A percentile compares a stretch with the other conserved stretches of the same genome.
These are phyloP conservation scores for Diaperis boleti DNA, from an alignment of 2,888 invertebrate species.

Conservation along the genomic window DNA sequence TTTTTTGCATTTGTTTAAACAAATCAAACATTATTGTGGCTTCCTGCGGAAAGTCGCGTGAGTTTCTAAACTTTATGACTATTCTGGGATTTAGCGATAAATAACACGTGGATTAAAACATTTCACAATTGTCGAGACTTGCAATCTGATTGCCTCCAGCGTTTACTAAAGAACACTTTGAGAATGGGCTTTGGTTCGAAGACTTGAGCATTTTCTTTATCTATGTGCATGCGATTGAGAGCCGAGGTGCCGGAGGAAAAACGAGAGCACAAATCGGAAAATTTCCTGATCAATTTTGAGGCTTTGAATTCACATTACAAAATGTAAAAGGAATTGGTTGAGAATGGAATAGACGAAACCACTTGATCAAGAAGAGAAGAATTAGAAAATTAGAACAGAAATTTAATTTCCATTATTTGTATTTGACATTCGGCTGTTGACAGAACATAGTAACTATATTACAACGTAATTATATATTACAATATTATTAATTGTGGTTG, in stretches of 20 bases:
- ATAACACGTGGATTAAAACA: neutral
- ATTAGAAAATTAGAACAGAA: too few species aligned
- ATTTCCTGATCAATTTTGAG: slow-evolving; percentile 22
- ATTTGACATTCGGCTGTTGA: too few species aligned
- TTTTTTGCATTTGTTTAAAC: neutral
- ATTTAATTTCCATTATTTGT: too few species aligned
- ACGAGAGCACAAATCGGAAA: slow-evolving; percentile 39
- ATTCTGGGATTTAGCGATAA: neutral
- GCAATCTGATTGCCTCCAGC: slow-evolving; percentile 26
- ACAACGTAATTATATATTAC: too few species aligned
- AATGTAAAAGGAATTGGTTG: neutral
- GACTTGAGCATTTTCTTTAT: slow-evolving; percentile 33
- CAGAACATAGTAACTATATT: too few species aligned
- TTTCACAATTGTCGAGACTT: slow-evolving; percentile 25
- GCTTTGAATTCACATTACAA: neutral
- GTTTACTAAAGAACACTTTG: slow-evolving; percentile 32
- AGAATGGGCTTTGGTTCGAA: slow-evolving; percentile 34
- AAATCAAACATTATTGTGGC: neutral
- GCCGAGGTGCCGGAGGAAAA: slow-evolving; percentile 41
- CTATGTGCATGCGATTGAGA: slow-evolving; percentile 40
- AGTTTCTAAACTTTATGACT: neutral
- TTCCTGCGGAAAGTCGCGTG: neutral
- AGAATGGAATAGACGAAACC: too few species aligned
- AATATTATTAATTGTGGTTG: too few species aligned
- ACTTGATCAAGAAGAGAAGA: too few species aligned